Evolutionary conservation across 2,113 vertebrate species (phyloP).

Genomic region (Phainopepla nitens): DNA sequence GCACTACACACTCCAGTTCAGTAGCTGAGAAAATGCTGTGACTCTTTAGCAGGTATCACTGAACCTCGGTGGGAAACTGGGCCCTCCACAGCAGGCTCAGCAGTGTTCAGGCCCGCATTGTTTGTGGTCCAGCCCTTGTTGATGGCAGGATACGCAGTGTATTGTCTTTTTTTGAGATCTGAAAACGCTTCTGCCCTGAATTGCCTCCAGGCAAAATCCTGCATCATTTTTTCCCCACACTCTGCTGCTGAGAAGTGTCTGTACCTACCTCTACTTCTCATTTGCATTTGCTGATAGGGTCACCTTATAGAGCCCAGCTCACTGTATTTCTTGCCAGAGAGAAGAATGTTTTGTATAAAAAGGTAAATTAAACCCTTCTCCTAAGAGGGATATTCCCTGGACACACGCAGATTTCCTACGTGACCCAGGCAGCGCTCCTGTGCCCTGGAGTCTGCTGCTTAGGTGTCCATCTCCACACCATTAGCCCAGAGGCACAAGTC

Average conservation of each 20-base stretch:
- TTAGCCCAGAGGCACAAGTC: not conserved
- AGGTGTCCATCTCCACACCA: not conserved
- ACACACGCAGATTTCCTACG: not conserved
- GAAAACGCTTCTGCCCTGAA: not conserved
- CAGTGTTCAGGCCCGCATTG: accelerated
- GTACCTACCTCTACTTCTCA: not conserved
- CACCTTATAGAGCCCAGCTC: not conserved
- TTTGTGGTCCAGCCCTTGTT: not conserved
- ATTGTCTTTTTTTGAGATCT: not conserved
- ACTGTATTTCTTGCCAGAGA: not conserved
- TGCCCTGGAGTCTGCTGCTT: not conserved
- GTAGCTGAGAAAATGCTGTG: not conserved
- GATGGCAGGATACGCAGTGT: not conserved
- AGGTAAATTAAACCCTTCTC: not conserved
- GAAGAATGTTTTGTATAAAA: not conserved
- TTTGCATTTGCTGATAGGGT: not conserved
- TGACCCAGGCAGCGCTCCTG: not conserved
- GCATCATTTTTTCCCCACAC: not conserved
- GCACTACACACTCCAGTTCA: not conserved
- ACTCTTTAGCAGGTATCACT: not conserved
- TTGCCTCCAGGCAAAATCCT: slow-evolving; percentile 38
- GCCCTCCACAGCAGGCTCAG: not conserved
- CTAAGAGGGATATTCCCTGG: not conserved
- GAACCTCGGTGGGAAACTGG: not conserved
- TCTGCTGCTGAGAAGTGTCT: not conserved